Percentiles rank a stretch among this genome's conserved stretches.
phyloP scores from a whole-genome alignment of 2,888 invertebrate genomes.

The Dione juno region DNA sequence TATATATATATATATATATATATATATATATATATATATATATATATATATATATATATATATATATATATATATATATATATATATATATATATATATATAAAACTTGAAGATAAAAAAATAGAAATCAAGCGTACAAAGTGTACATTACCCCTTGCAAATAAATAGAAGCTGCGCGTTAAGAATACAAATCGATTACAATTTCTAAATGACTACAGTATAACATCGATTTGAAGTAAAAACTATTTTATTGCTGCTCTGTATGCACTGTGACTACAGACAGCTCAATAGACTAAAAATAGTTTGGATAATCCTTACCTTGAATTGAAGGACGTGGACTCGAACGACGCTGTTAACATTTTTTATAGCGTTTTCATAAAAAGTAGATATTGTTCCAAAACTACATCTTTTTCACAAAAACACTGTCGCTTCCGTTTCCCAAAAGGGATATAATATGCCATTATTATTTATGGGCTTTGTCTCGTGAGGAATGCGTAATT shows the following conservation, averaged over 20 bases:
- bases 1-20: too few relatives aligned
- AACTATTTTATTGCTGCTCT: constrained; percentile 2
- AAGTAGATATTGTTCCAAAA: neutral
- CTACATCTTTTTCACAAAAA: neutral
- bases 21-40: too few relatives aligned
- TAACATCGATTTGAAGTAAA: constrained; percentile 1
- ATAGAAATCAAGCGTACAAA: neutral
- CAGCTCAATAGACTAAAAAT: neutral
- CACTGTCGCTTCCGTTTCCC: neutral
- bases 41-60: too few relatives aligned
- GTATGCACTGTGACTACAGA: constrained; percentile 4
- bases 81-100: too few relatives aligned
- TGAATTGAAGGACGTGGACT: neutral
- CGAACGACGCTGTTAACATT: neutral
- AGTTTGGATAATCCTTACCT: neutral
- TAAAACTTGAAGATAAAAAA: too few relatives aligned
- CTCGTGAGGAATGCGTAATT: constrained; percentile 1
- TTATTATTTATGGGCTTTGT: constrained; percentile 11
- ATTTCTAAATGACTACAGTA: neutral
- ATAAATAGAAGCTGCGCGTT: neutral
- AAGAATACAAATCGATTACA: constrained; percentile 21
- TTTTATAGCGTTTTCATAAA: neutral
- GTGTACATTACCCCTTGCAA: neutral
- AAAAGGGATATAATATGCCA: constrained; percentile 6
- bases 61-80: too few relatives aligned